Evolutionary conservation across 2,888 invertebrate genomes (phyloP), one percentile per base, ranked within the genome.

Genomic region (Baronia brevicornis): DNA sequence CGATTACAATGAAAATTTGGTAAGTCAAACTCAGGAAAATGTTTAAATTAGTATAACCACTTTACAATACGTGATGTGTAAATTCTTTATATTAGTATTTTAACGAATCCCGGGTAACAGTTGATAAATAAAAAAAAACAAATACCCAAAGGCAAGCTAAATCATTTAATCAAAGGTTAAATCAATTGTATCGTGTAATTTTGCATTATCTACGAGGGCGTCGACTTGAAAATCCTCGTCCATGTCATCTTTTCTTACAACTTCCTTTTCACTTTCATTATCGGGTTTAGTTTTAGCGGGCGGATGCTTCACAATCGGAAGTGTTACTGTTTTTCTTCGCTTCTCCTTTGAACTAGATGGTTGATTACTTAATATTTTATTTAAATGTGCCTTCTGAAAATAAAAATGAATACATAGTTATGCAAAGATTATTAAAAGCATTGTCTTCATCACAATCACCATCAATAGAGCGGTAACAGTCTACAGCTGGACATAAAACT

Each of bases 121-220:
- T 26, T 30, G 5, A 15, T 28, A 11, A 20, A 5, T 23, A 22
- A 24, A 3, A 19, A 23, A 15, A 24, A 17, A n/a, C 6, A 11
- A 21, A 8, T 21, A 12, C n/a, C 3, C 3, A n/a, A 21, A 20
- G n/a, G n/a, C n/a, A n/a, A n/a, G n/a, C 5, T n/a, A 5, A 20
- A 23, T 22, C 24, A 30, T 49, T 60, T 51, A 68, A 52, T 70
- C 68, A 58, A 68, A 61, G 3, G 69, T 70, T 24, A 72, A 49
- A 54, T 72, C 71, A 22, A 70, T 56, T 18, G 58, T 57, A 24
- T 54, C 47, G 41, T 65, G 59, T 2, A 61, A 33, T 5, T 42
- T 41, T 56, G 54, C 55, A 8, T 44, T 29, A 17, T 56, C 51
- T 17, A 37, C 15, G 17, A 39, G 26, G 5, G 34, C 34, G 7